Percentiles rank a stretch among this genome's conserved stretches.
Evolutionary conservation across 2,888 invertebrate species (phyloP).

Genomic region (Norana najaformis): DNA sequence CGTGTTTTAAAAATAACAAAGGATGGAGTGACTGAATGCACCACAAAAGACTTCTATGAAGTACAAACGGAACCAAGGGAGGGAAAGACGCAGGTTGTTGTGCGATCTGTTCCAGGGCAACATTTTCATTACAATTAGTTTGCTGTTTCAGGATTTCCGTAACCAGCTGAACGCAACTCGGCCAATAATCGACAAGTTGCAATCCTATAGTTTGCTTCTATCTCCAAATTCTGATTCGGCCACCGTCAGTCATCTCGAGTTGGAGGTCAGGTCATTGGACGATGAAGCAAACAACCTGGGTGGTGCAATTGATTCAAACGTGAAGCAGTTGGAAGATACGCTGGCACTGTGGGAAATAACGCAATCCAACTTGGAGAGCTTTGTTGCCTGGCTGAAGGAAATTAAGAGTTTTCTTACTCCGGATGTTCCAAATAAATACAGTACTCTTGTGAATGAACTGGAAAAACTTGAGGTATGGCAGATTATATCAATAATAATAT

Average conservation of each 20-base stretch:
- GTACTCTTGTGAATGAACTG: slow-evolving; percentile 52
- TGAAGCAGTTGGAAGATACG: slow-evolving; percentile 38
- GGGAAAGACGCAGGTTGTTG: neutral
- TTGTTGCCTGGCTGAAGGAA: slow-evolving; percentile 56
- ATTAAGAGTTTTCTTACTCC: slow-evolving; percentile 47
- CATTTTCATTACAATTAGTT: slow-evolving; percentile 35
- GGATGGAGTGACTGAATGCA: neutral
- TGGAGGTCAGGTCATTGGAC: neutral
- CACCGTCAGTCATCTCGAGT: neutral
- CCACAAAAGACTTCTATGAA: neutral
- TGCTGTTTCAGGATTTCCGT: slow-evolving; percentile 52
- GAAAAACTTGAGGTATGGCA: slow-evolving; percentile 43
- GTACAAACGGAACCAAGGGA: neutral
- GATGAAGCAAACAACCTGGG: neutral
- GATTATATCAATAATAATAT: neutral
- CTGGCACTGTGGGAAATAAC: slow-evolving; percentile 54
- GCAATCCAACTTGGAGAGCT: slow-evolving; percentile 56
- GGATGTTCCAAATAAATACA: slow-evolving; percentile 54
- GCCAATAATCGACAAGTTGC: neutral
- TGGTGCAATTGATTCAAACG: neutral
- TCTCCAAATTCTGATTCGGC: slow-evolving; percentile 9
- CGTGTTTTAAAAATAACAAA: no score
- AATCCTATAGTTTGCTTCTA: neutral
- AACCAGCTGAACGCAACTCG: slow-evolving; percentile 39
- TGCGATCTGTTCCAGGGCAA: neutral